These are phyloP conservation scores for Gnathonemus longibarbis DNA, from an alignment of 2,113 vertebrate species.

Conservation along the genomic window DNA sequence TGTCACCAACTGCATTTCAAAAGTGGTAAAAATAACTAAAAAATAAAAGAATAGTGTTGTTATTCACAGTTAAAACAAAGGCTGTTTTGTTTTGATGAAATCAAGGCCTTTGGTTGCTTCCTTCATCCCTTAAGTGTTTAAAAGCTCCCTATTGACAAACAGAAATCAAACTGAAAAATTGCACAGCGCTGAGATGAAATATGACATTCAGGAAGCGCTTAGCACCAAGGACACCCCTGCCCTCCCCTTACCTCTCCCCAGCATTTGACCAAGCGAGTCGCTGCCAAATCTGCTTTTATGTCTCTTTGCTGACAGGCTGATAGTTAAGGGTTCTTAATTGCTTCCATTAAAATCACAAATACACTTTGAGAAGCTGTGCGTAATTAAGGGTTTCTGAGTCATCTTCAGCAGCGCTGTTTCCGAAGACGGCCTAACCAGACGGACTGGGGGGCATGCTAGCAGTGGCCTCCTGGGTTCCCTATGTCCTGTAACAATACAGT, in stretches of 20 bases:
- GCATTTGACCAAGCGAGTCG: background rate
- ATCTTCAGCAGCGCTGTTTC: background rate
- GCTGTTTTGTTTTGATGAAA: constrained; percentile 8
- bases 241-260: background rate
- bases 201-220: background rate
- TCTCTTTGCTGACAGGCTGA: background rate
- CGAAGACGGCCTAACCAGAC: background rate
- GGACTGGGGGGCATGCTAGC: background rate
- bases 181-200: background rate
- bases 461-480: background rate
- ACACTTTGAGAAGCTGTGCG: background rate
- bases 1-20: background rate
- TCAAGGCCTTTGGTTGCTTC: background rate
- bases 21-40: background rate
- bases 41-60: background rate
- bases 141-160: background rate
- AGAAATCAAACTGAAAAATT: background rate
- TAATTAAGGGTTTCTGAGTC: constrained; percentile 11
- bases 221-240: background rate
- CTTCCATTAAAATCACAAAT: constrained; percentile 12
- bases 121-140: background rate
- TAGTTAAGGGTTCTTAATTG: constrained; percentile 18
- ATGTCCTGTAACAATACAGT: background rate
- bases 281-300: constrained; percentile 1
- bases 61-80: constrained; percentile 6